Percentiles rank a stretch among this genome's conserved stretches.
phyloP scores from a whole-genome alignment of 2,113 vertebrate species.

The Coptodon bakossiorum region DNA sequence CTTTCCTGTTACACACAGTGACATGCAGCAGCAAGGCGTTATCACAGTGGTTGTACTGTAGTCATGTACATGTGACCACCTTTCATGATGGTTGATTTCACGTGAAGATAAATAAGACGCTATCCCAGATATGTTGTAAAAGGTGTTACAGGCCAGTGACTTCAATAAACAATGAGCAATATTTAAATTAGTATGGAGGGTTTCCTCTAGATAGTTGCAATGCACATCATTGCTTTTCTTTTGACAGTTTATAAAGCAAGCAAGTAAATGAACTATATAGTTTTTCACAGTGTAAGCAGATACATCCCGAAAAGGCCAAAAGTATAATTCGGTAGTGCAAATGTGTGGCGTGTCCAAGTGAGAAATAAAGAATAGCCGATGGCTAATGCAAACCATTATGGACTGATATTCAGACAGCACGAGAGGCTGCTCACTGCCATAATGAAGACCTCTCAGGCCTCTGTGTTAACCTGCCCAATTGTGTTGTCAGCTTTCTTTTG shows the following conservation, averaged over 20 bases:
- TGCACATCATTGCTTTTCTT: background rate
- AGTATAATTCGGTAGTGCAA: accelerated
- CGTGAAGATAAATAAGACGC: background rate
- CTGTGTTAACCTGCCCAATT: background rate
- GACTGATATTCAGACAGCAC: background rate
- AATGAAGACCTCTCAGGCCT: background rate
- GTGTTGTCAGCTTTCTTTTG: background rate
- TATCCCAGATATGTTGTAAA: accelerated
- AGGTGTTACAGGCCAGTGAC: background rate
- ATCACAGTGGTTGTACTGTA: background rate
- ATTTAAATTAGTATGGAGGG: background rate
- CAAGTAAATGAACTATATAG: background rate
- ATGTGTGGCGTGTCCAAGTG: background rate
- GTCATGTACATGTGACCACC: background rate
- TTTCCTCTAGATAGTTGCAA: background rate
- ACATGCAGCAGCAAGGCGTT: background rate
- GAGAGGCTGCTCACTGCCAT: background rate
- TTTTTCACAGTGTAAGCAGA: background rate
- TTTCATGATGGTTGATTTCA: background rate
- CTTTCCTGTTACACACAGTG: background rate
- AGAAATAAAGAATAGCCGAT: background rate
- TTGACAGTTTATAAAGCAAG: background rate
- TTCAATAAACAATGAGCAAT: background rate
- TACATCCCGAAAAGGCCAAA: background rate
- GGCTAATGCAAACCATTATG: background rate